A percentile compares a stretch with the other conserved stretches of the same genome.
phyloP scores from a whole-genome alignment of 2,888 invertebrate genomes.

The Muschampia plurimacula region DNA sequence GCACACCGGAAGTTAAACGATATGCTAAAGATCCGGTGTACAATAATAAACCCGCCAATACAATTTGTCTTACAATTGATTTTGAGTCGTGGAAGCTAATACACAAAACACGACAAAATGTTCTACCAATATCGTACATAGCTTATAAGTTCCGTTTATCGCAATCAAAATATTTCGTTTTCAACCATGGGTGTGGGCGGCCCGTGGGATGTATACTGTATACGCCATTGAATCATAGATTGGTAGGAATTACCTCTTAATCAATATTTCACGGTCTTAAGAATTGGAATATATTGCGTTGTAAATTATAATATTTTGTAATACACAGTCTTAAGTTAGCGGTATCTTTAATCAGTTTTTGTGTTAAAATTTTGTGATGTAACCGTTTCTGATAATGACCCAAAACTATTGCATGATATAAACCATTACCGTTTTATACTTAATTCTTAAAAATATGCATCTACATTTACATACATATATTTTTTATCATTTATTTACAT shows the following conservation, averaged over 20 bases:
- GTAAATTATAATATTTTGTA: constrained; percentile 28
- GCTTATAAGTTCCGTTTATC: constrained; percentile 10
- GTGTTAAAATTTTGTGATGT: not conserved
- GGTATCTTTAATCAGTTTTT: constrained; percentile 22
- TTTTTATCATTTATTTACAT: too few species aligned
- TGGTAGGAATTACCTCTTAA: constrained; percentile 34
- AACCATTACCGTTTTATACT: too few species aligned
- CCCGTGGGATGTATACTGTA: constrained; percentile 17
- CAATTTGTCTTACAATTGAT: too few species aligned
- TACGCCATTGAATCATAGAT: constrained; percentile 21
- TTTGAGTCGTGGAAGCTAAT: too few species aligned
- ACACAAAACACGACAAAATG: too few species aligned
- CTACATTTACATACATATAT: too few species aligned
- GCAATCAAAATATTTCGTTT: constrained; percentile 27
- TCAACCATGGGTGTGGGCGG: constrained; percentile 6
- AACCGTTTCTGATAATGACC: not conserved
- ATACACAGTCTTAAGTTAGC: constrained; percentile 5
- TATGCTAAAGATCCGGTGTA: too few species aligned
- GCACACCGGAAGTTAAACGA: too few species aligned
- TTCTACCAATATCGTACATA: not conserved
- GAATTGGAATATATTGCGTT: constrained; percentile 27
- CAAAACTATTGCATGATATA: too few species aligned
- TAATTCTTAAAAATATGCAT: too few species aligned
- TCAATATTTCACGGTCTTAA: constrained; percentile 29
- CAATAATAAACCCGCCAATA: too few species aligned